Percentiles rank a stretch among this genome's conserved stretches.
These are phyloP conservation scores for Menura novaehollandiae DNA, from an alignment of 2,113 vertebrate species.

Conservation along the genomic window DNA sequence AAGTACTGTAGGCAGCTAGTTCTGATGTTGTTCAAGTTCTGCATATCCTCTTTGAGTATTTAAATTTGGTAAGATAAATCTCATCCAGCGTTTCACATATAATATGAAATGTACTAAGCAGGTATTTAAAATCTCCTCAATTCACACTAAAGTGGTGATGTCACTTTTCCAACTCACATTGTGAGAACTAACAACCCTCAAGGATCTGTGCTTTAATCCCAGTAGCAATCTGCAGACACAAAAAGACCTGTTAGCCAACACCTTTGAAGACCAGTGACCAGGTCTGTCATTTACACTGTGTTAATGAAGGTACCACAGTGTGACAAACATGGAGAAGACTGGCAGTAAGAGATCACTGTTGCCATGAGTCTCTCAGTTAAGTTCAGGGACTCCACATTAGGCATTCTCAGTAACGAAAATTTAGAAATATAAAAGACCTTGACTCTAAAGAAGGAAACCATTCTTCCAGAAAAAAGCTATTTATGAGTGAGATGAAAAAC, in stretches of 20 bases:
- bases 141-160: not conserved
- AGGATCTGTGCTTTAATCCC: not conserved
- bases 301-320: not conserved
- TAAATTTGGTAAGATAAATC: not conserved
- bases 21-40: not conserved
- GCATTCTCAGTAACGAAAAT: not conserved
- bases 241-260: not conserved
- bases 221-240: not conserved
- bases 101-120: not conserved
- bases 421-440: not conserved
- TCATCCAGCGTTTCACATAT: not conserved
- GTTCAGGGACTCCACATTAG: not conserved
- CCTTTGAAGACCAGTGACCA: not conserved
- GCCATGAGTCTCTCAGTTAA: not conserved
- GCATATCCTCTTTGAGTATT: not conserved
- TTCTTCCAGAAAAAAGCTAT: not conserved
- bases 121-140: not conserved
- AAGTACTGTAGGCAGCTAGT: not conserved
- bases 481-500: not conserved
- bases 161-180: not conserved
- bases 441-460: not conserved
- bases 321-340: not conserved
- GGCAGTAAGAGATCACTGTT: not conserved
- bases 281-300: not conserved
- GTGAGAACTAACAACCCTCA: not conserved